Base-by-base conservation (phyloP, 2,113 vertebrate species). In the Eublepharis macularius region DNA sequence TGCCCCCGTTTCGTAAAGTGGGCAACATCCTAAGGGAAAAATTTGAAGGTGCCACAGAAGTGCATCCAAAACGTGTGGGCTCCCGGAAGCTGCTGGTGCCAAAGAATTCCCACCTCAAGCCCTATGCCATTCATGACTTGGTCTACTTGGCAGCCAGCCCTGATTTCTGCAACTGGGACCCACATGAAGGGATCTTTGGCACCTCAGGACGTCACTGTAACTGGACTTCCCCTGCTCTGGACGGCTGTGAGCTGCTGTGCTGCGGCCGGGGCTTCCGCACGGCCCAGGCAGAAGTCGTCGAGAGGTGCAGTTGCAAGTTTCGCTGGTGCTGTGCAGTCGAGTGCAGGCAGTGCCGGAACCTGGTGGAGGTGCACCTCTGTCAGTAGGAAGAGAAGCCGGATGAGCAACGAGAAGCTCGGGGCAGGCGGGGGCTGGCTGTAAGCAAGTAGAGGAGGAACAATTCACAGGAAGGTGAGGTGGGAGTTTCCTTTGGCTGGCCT, bases 261-360 rank as follows among this genome's bases (percentile, higher is more conserved):
- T 97, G 97, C 0, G 94, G 96, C 24, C 94, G 96, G 0, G 96
- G 95, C 6, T 97, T 95, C 92, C 93, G 51, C 60, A 96, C 93
- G 0, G 94, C 95, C 14, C 94, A 95, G 65, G 96, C 93, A 0
- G 96, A 97, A 87, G 93, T 96, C 89, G 92, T 94, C 72, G 93
- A 97, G 94, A 87, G 93, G 16, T 97, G 97, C 92, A 96, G 96
- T 90, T 97, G 96, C 94, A 95, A 94, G 90, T 97, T 97, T 73
- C 93, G 79, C 89, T 96, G 97, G 96, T 97, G 97, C 92, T 97
- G 97, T 92, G 96, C 96, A 0, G 90, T 95, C 78, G 94, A 93
- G 86, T 95, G 97, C 92, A 90, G 95, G 91, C 97, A 96, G 93
- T 96, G 97, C 94, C 92, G 86, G 89, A 96, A 94, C 87, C 95